Percentiles rank a stretch among this genome's conserved stretches.
Conservation (phyloP, 2,888 invertebrate species). For the Nasonovia ribisnigri region DNA sequence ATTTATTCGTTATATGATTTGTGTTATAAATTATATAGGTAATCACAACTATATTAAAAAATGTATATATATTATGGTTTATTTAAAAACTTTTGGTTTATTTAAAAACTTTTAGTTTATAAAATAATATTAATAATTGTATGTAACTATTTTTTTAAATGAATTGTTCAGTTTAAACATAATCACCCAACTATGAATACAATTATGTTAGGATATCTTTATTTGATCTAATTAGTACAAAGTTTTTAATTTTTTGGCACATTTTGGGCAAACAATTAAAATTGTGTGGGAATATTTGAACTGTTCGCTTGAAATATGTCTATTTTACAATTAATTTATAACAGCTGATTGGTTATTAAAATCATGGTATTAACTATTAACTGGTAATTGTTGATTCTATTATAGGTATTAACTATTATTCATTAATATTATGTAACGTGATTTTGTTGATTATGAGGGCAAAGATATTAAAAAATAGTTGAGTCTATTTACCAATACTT, state of each 20-base stretch:
- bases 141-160: not conserved
- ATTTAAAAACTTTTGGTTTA: not conserved
- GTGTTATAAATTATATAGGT: not conserved
- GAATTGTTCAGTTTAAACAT: not conserved
- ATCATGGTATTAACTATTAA: not conserved
- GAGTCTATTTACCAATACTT: not conserved
- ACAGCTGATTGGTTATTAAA: not conserved
- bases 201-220: not conserved
- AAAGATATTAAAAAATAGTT: not conserved
- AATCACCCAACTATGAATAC: not conserved
- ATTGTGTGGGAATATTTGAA: not conserved
- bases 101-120: not conserved
- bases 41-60: not conserved
- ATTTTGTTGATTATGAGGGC: not conserved
- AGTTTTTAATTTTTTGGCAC: not conserved
- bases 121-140: not conserved
- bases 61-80: not conserved
- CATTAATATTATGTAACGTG: not conserved
- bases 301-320: not conserved
- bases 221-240: not conserved
- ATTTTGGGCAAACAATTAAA: not conserved
- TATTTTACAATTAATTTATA: not conserved
- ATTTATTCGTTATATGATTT: conserved; percentile 4
- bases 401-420: not conserved
- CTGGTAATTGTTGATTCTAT: not conserved